Base-by-base conservation (phyloP, 2,797 vertebrate genomes). In the Enteromius paludinosus region DNA sequence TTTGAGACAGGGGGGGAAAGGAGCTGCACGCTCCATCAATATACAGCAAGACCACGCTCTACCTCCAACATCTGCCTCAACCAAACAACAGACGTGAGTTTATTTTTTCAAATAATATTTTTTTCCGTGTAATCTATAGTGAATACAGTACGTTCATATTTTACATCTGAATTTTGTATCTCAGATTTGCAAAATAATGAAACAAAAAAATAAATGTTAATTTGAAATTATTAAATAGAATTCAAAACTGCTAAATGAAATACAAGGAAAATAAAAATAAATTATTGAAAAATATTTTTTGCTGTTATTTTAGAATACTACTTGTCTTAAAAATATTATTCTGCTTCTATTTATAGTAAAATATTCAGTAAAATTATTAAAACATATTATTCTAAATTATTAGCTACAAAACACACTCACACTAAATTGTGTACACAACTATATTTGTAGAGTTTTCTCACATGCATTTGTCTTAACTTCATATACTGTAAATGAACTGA, bases 51-150 rank as follows among this genome's bases (percentile, higher is more conserved):
- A 65, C 30, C 70, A 69, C 17, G 33, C 47, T 30, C 2, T 38
- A 69, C 52, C 62, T 59, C 62, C 38, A 77, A 59, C 64, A 70
- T 83, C 20, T 35, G 66, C 64, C 56, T 70, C 23, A 43, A 41
- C 80, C 45, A 82, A 82, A 11, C n/a, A 82, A 28, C 6, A 49
- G 9, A 70, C 35, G 15, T 59, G 25, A 45, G 28, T 72, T 62
- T 72, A 69, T 70, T 72, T 59, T 80, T 71, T 7, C 7, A 62
- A 47, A 35, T 49, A 23, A 79, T 45, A 14, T 9, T n/a, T 6
- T 6, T 75, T 35, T 35, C 73, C 38, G 28, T 25, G n/a, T 11
- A 73, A n/a, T 72, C 20, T 43, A 52, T 9, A 10, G 15, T 49
- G 59, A 23, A 11, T 49, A 47, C 28, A 62, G 12, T 11, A 11